phyloP scores from a whole-genome alignment of 2,888 invertebrate genomes.

The Stenodera caucasica region DNA sequence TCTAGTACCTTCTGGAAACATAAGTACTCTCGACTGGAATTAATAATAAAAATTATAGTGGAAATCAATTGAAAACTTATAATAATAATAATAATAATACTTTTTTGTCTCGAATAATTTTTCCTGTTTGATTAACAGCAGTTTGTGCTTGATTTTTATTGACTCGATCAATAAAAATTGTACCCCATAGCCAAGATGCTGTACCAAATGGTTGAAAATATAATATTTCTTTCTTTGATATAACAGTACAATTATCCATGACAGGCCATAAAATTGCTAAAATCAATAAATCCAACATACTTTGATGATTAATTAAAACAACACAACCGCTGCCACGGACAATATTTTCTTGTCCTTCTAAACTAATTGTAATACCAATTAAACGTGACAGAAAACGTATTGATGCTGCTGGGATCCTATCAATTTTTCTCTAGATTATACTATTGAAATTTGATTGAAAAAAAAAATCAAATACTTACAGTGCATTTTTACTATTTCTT shows the following conservation, averaged over 20 bases:
- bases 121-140: slow-evolving; percentile 72
- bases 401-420: slow-evolving; percentile 71
- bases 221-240: slow-evolving; percentile 81
- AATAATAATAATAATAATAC: slow-evolving; percentile 48
- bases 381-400: slow-evolving; percentile 54
- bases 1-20: slow-evolving; percentile 94
- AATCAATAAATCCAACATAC: slow-evolving; percentile 77
- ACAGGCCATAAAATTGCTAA: slow-evolving; percentile 81
- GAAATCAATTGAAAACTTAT: neutral
- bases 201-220: slow-evolving; percentile 84
- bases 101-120: slow-evolving; percentile 67
- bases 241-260: slow-evolving; percentile 76
- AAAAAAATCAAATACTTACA: slow-evolving; percentile 64
- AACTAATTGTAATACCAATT: slow-evolving; percentile 70
- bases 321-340: slow-evolving; percentile 75
- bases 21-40: slow-evolving; percentile 72
- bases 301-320: slow-evolving; percentile 87
- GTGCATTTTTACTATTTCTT: slow-evolving; percentile 73
- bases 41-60: slow-evolving; percentile 4
- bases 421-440: slow-evolving; percentile 22
- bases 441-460: neutral
- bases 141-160: slow-evolving; percentile 71
- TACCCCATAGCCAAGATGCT: slow-evolving; percentile 85
- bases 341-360: slow-evolving; percentile 77
- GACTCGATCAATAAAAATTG: slow-evolving; percentile 82